A percentile compares a stretch with the other conserved stretches of the same genome.
Evolutionary conservation across 1,140 invertebrate species (phyloP).

Genomic region (Papilio polyxenes): DNA sequence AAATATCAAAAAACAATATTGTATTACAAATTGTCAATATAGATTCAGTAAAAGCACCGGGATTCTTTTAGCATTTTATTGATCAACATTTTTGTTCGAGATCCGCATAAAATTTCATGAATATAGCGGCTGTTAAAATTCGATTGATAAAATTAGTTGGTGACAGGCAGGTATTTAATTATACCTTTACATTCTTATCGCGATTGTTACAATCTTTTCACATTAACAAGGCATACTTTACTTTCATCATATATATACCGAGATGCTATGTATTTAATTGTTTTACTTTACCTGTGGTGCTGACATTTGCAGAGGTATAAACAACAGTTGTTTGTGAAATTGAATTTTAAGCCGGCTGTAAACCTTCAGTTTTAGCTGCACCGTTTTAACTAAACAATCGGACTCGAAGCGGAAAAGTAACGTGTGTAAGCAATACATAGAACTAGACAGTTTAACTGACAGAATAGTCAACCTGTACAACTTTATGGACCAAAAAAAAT

Average conservation of each 20-base stretch:
- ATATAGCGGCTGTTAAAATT: conserved; percentile 36
- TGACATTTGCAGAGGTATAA: background rate
- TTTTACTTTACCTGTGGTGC: conserved; percentile 36
- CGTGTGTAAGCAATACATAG: no score
- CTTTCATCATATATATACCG: conserved; percentile 52
- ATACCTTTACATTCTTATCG: conserved; percentile 51
- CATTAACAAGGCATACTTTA: conserved; percentile 53
- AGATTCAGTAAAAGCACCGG: conserved; percentile 26
- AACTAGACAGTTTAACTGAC: no score
- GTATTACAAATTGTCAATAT: conserved; percentile 22
- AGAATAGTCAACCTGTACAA: no score
- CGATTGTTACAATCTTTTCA: conserved; percentile 45
- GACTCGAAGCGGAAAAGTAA: no score
- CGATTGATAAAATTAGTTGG: conserved; percentile 39
- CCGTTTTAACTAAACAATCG: no score
- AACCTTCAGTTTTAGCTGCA: no score
- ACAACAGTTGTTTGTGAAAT: background rate
- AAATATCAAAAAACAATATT: conserved; percentile 19
- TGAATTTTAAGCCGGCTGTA: background rate
- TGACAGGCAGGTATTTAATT: conserved; percentile 45
- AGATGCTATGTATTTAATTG: conserved; percentile 39
- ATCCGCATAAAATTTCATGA: conserved; percentile 28
- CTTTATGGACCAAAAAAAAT: no score
- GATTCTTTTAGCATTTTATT: conserved; percentile 36
- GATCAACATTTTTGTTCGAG: conserved; percentile 29